Evolutionary conservation across 1,140 invertebrate genomes (phyloP), one percentile per base, ranked within the genome.

Genomic region (Diachasmimorpha longicaudata): DNA sequence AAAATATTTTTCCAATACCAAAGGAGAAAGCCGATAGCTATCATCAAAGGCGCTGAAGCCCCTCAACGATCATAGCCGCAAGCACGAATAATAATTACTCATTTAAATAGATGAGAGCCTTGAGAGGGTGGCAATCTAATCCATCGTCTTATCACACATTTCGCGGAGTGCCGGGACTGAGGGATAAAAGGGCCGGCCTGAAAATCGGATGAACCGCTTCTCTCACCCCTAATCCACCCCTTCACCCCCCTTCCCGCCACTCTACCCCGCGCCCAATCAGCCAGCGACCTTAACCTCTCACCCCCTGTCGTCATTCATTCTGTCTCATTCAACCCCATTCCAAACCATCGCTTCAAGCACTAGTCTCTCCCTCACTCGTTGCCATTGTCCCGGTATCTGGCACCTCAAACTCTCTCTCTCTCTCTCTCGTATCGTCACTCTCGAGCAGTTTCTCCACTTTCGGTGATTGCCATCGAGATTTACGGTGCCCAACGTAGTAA

Each of bases 391-490:
- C 31, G 31, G 31, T 31, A 2, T 31, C 31, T 6, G 31, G 31
- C 13, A 25, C 16, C 55, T 10, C 55, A 58, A 58, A 6, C 11
- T 23, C 16, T 58, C 21, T 23, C 55, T 58, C 67, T 42, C 25
- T 69, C 19, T 55, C 48, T 23, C 46, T 52, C 72, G 68, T 63
- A 76, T 78, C 76, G 73, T 14, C 58, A 36, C 55, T 52, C 52
- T 31, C 46, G 10, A 25, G 58, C 46, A 68, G 75, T 79, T 76
- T 78, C 76, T 80, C 81, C 80, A 83, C 82, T 83, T 81, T 84
- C 79, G 79, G 81, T 82, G 80, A 84, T 85, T 84, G 82, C 82
- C 79, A 78, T 70, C 71, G 79, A 86, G 84, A 86, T 87, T 86
- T 84, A 85, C 80, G 78, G 70, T 77, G 68, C 48, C 48, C 46